Percentiles rank a stretch among this genome's conserved stretches.
Evolutionary conservation across 1,140 invertebrate species (phyloP).

Genomic region (Drosophila nigrodunni): DNA sequence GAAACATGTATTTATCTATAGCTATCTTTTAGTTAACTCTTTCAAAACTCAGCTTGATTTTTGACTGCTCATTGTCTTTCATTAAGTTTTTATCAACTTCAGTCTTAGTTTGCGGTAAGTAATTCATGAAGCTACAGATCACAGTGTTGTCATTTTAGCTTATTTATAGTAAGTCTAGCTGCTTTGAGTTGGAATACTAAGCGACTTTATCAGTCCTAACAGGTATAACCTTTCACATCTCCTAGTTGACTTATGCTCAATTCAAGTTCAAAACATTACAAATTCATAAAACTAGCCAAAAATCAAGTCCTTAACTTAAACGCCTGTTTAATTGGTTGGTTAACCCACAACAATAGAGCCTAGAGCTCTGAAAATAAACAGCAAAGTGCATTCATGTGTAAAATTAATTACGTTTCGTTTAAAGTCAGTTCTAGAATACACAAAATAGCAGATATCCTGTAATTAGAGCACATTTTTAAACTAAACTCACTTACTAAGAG

Average conservation of each 20-base stretch:
- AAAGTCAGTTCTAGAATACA: conserved; percentile 14
- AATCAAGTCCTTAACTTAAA: neutral
- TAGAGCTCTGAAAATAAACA: conserved; percentile 3
- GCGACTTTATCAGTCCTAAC: too few species aligned
- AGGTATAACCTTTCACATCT: too few species aligned
- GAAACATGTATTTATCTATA: too few species aligned
- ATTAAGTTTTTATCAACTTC: neutral
- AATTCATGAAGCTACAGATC: conserved; percentile 41
- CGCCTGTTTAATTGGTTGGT: neutral
- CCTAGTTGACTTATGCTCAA: too few species aligned
- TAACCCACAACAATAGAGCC: neutral
- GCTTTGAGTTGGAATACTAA: neutral
- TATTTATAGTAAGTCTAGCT: too few species aligned
- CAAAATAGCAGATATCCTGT: neutral
- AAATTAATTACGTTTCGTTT: conserved; percentile 52
- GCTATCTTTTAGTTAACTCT: too few species aligned
- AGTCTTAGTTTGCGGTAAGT: conserved; percentile 62
- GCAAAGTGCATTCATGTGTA: conserved; percentile 34
- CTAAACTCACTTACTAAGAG: neutral
- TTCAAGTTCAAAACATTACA: neutral
- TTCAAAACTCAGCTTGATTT: neutral
- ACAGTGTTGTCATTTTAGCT: too few species aligned
- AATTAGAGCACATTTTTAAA: neutral
- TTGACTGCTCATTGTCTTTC: neutral
- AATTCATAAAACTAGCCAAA: neutral